A percentile compares a stretch with the other conserved stretches of the same genome.
phyloP scores from a whole-genome alignment of 2,113 vertebrate species.

The Rhabdornis inornatus region DNA sequence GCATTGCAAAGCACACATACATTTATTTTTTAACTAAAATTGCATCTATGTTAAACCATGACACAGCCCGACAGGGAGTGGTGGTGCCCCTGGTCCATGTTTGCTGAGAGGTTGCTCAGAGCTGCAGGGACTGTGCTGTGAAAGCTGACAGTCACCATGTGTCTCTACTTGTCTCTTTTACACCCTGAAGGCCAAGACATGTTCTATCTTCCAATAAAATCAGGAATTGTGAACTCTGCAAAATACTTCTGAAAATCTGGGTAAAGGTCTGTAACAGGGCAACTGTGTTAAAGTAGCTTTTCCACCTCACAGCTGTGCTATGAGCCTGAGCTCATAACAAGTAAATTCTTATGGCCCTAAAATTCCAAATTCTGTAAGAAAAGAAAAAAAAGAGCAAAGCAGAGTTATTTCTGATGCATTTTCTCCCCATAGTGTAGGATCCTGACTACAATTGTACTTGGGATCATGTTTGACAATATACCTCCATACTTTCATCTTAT shows the following conservation, averaged over 20 bases:
- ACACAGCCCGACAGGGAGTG: not conserved
- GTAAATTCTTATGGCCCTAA: not conserved
- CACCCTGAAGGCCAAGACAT: not conserved
- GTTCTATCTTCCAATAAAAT: not conserved
- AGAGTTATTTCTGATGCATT: not conserved
- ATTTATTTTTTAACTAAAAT: not conserved
- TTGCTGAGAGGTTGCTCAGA: not conserved
- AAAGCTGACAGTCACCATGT: not conserved
- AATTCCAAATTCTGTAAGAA: not conserved
- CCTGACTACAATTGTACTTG: not conserved
- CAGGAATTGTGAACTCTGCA: not conserved
- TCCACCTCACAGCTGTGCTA: not conserved
- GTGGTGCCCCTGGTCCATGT: accelerated
- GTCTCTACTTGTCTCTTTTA: not conserved
- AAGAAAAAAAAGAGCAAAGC: not conserved
- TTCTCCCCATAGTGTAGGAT: not conserved
- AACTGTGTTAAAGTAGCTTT: not conserved
- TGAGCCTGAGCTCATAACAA: not conserved
- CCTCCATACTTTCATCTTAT: not conserved
- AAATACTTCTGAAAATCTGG: not conserved
- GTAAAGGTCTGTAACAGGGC: not conserved
- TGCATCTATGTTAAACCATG: not conserved
- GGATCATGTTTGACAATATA: not conserved
- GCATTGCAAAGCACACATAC: not conserved
- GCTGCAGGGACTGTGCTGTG: not conserved